Percentiles rank a stretch among this genome's conserved stretches.
Evolutionary conservation across 2,113 vertebrate species (phyloP).

Genomic region (Pterophyllum scalare): DNA sequence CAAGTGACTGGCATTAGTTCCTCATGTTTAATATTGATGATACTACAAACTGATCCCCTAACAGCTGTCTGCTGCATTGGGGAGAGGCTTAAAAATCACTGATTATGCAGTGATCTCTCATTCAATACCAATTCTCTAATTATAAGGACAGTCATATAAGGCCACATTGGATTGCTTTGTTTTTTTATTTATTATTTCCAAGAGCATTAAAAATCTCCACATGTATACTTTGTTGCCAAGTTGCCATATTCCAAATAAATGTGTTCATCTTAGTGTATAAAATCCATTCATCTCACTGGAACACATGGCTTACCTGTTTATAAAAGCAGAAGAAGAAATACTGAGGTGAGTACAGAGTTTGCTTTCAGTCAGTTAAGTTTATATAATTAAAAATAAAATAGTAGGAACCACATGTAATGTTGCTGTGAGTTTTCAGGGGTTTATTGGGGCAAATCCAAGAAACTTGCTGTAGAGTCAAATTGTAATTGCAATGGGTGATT

Average conservation of each 20-base stretch:
- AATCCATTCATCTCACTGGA: too few species aligned
- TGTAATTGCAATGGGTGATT: not conserved
- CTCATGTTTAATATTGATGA: constrained; percentile 81
- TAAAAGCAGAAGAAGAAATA: not conserved
- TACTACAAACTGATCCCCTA: constrained; percentile 71
- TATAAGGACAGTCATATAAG: not conserved
- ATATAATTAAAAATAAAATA: not conserved
- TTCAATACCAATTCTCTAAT: constrained; percentile 6
- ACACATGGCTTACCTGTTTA: not conserved
- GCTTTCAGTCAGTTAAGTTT: not conserved
- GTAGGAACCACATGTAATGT: not conserved
- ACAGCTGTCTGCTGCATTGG: constrained; percentile 84
- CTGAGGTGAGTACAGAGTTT: not conserved
- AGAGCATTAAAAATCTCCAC: too few species aligned
- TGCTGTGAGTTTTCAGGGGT: not conserved
- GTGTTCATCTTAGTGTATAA: too few species aligned
- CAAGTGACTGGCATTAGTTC: constrained; percentile 58
- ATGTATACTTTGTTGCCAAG: too few species aligned
- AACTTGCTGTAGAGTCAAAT: not conserved
- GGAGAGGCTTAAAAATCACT: constrained; percentile 71
- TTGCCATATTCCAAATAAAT: too few species aligned
- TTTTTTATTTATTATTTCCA: too few species aligned
- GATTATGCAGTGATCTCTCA: constrained; percentile 18
- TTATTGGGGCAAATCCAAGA: not conserved
- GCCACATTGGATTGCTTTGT: not conserved